Conservation (phyloP, 2,888 invertebrate species). For the Pterostichus niger region DNA sequence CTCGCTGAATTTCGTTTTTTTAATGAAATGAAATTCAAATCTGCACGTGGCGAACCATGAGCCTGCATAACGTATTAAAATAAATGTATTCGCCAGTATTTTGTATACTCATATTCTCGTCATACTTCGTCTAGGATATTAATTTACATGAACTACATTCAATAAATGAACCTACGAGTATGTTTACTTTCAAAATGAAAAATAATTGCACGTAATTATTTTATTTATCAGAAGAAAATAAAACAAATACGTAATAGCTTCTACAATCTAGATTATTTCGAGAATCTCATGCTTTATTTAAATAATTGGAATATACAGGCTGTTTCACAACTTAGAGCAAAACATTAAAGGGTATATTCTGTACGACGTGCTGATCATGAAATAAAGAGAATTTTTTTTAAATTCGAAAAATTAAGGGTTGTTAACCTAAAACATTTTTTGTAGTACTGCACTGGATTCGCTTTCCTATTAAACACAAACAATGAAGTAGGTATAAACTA, state of each 20-base stretch:
- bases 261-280: background rate
- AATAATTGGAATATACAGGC: no score
- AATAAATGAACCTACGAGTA: background rate
- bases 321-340: no score
- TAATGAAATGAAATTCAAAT: slow-evolving; percentile 46
- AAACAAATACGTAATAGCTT: background rate
- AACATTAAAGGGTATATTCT: no score
- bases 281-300: no score
- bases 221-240: background rate
- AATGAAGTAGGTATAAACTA: no score
- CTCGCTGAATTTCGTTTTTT: slow-evolving; percentile 29
- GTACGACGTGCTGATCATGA: no score
- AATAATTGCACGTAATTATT: no score
- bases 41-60: slow-evolving; percentile 33
- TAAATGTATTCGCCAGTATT: slow-evolving; percentile 8
- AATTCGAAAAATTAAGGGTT: no score
- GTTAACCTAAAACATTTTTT: no score
- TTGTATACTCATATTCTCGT: slow-evolving; percentile 23
- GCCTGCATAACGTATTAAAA: slow-evolving; percentile 34
- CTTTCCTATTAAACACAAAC: no score
- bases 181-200: slow-evolving; percentile 10
- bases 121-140: slow-evolving; percentile 1
- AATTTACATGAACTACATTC: slow-evolving; percentile 38
- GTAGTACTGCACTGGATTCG: no score
- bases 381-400: no score